Evolutionary conservation across 2,797 vertebrate species (phyloP), one percentile per base, ranked within the genome.

Genomic region (Artibeus jamaicensis): DNA sequence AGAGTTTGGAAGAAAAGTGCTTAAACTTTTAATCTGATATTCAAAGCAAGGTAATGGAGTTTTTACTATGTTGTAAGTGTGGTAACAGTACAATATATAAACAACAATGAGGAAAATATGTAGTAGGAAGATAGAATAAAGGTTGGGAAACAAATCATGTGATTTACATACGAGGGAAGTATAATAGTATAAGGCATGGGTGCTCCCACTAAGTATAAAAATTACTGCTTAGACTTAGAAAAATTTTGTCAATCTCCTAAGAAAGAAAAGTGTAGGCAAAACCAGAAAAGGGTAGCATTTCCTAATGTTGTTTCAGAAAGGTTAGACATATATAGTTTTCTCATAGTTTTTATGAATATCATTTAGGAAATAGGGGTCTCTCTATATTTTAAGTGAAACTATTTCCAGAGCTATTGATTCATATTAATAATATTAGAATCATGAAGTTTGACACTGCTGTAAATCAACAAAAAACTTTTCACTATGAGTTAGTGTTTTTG

Each of bases 381-480:
- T 92, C 22, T 32, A 37, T 32, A 82, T 57, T 91, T 86, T 86
- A 78, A 86, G 50, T 67, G n/a, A 57, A 94, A 83, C n/a, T 91
- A 59, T 86, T 94, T 95, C 92, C 50, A 76, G 19, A 46, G 15
- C 26, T 95, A 22, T 24, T 96, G 2, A 81, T 94, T 16, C 44
- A 42, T 96, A 68, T 44, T 89, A 21, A 37, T 88, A 89, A 57
- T 86, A 53, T 32, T 89, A 39, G 48, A 79, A 88, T 79, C 3
- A 42, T 78, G 79, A 39, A 19, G 70, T 90, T 62, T 89, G 57
- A 71, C 24, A 81, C 70, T 92, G 48, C 53, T 76, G 3, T 26
- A 71, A 79, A 89, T 91, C 15, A 89, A 34, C 15, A 93, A 84
- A 86, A 86, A n/a, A 14, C 55, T 86, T 97, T 94, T 85, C 12